Evolutionary conservation across 2,888 invertebrate genomes (phyloP), one percentile per base, ranked within the genome.

Genomic region (Hipparchia semele): DNA sequence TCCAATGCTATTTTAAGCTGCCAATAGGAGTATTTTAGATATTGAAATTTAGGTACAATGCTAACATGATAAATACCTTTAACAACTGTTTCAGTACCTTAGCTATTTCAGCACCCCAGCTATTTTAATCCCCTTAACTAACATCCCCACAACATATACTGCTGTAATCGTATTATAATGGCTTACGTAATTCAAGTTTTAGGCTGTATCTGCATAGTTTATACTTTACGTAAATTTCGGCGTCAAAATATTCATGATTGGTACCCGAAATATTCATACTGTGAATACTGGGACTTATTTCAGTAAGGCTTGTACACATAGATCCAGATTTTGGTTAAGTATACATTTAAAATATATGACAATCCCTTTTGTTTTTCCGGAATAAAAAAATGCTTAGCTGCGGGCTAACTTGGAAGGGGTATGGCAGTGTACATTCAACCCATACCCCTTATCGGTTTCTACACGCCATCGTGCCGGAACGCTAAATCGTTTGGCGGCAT

Each of bases 191-290:
- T 56, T 61, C 45, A 45, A 45, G 61, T 45, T 61, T 61, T 12
- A 61, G 33, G 6, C n/a, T 61, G 12, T 61, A 45, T 61, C 45
- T 45, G 39, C 45, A 45, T 61, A 45, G 61, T 61, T 61, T 61
- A 61, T 61, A 61, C 39, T 61, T 60, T 61, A 61, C 33, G 61
- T 45, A 45, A 39, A 61, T 45, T 60, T n/a, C 45, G 23, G 58
- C 58, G 13, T 58, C 58, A 58, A 58, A 58, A 13, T 58, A 58
- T 58, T 58, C 58, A 23, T 23, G 58, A 58, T 58, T 8, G 58
- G 58, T 8, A 23, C 8, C 58, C 58, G 58, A 58, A 58, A 58
- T 58, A 58, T 58, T 58, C 58, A 58, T 58, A 58, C 13, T 58
- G 23, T 58, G 58, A 58, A 58, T 58, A 58, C 8, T 58, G 13